Evolutionary conservation across 2,888 invertebrate genomes (phyloP).

Genomic region (Lasioglossum leucozonium): DNA sequence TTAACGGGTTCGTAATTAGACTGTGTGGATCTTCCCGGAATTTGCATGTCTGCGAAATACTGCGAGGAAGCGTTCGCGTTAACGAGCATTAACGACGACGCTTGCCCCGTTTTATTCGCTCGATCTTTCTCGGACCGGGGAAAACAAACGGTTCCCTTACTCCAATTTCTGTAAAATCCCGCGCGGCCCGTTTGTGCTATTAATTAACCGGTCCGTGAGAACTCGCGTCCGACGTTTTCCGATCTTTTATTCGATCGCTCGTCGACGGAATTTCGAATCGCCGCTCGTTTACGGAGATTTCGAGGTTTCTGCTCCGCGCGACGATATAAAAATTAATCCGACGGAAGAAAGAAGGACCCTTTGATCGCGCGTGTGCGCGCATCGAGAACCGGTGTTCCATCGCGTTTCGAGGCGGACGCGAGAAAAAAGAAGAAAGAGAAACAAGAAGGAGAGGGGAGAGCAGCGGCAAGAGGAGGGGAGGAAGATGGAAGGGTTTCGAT

Average conservation of each 20-base stretch:
- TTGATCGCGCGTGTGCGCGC: background rate
- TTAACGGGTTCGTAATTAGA: background rate
- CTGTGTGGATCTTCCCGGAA: background rate
- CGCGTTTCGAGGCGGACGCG: background rate
- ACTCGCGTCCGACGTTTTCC: too few species aligned
- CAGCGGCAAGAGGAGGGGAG: background rate
- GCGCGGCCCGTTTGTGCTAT: background rate
- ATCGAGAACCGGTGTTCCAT: background rate
- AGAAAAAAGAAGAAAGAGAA: background rate
- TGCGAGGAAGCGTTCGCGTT: background rate
- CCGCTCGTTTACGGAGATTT: background rate
- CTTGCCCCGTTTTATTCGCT: background rate
- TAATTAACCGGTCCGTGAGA: background rate
- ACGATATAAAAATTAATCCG: background rate
- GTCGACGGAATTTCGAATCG: background rate
- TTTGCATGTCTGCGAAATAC: background rate
- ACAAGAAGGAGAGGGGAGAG: background rate
- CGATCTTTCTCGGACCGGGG: background rate
- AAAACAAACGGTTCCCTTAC: background rate
- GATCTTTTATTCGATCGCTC: background rate
- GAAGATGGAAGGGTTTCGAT: background rate
- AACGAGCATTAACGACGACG: slow-evolving; percentile 3
- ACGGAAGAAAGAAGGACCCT: background rate
- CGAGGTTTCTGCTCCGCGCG: background rate
- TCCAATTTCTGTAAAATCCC: background rate